phyloP scores from a whole-genome alignment of 2,888 invertebrate genomes.

The Cetonia aurata region DNA sequence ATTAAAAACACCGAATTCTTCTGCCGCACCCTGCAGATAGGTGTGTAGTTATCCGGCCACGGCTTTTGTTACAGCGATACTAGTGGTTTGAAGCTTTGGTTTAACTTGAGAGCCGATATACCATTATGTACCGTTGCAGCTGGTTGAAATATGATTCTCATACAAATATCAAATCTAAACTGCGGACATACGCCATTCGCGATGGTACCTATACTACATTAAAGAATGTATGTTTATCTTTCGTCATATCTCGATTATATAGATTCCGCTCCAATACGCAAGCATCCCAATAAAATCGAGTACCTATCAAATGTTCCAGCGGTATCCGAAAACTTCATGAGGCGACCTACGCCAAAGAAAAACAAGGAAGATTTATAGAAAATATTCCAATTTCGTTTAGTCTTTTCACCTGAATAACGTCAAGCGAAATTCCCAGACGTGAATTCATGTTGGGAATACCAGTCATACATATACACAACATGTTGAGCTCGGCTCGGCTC shows the following conservation, averaged over 20 bases:
- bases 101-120: no score
- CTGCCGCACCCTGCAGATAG: no score
- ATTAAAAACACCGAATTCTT: no score
- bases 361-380: slow-evolving; percentile 8
- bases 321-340: slow-evolving; percentile 22
- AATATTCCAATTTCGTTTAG: slow-evolving; percentile 15
- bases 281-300: not conserved
- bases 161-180: not conserved
- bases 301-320: slow-evolving; percentile 17
- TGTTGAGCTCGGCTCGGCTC: not conserved
- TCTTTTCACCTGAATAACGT: slow-evolving; percentile 16
- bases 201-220: not conserved
- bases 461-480: not conserved
- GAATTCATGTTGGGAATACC: not conserved
- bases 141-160: not conserved
- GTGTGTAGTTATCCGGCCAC: no score
- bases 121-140: no score
- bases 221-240: slow-evolving; percentile 8
- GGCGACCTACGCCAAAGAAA: slow-evolving; percentile 1
- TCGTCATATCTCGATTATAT: not conserved
- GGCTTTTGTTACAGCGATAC: no score
- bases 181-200: not conserved
- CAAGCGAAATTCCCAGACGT: not conserved
- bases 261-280: not conserved
- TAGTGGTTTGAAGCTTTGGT: no score